Conservation (phyloP, 2,113 vertebrate genomes). For the Eubucco bourcierii region DNA sequence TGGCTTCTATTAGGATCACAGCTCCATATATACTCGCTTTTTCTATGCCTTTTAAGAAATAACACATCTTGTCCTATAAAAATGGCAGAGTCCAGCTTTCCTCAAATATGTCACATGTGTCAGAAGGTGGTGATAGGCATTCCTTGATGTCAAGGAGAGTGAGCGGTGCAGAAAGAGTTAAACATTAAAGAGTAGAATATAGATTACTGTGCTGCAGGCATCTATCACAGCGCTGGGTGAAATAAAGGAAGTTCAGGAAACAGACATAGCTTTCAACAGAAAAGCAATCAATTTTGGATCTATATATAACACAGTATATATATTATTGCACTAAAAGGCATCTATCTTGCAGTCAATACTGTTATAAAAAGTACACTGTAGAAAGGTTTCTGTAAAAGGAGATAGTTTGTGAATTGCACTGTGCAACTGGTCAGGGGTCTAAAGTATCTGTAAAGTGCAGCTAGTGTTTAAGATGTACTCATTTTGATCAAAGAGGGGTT, state of each 20-base stretch:
- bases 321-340: neutral
- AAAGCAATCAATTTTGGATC: slow-evolving; percentile 37
- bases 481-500: slow-evolving; percentile 30
- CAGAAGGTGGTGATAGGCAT: neutral
- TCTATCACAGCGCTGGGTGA: neutral
- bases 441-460: slow-evolving; percentile 7
- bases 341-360: neutral
- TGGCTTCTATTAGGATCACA: neutral
- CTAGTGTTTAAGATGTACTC: neutral
- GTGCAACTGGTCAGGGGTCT: neutral
- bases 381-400: neutral
- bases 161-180: neutral
- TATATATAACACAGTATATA: neutral
- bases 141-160: neutral
- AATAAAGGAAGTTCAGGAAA: slow-evolving; percentile 20
- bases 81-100: neutral
- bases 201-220: neutral
- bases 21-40: neutral
- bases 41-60: neutral
- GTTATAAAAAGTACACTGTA: neutral
- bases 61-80: neutral
- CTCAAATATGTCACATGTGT: neutral
- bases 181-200: neutral
- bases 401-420: neutral
- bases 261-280: slow-evolving; percentile 3